Evolutionary conservation across 2,113 vertebrate genomes (phyloP), one percentile per base, ranked within the genome.

Genomic region (Cromileptes altivelis): DNA sequence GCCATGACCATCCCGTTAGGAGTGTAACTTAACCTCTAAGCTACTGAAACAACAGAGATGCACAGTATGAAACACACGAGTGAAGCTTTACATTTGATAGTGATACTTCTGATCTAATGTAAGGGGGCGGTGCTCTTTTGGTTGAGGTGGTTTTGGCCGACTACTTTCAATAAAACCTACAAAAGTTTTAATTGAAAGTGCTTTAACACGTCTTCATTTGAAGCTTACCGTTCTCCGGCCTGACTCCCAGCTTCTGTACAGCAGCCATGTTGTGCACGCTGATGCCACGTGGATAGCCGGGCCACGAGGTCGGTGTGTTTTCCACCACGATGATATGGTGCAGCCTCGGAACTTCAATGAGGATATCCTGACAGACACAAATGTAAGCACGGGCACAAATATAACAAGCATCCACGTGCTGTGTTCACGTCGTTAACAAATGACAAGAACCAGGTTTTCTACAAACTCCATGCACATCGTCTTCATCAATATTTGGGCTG

Each of bases 311-410:
- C 1, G 96, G 95, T 37, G 95, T 95, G 67, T 95, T 93, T 45
- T 99, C 97, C 68, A 98, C 97, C 0, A 97, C 96, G 12, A 99
- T 96, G 82, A 99, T 96, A 1, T 98, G 97, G 18, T 94, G 93
- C 77, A 99, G 92, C 6, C 94, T 94, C 0, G 97, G 97, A 40
- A 98, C 94, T 65, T 97, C 93, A 57, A 95, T 93, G 45, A 98
- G 94, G 33, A 99, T 98, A 11, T 90, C 95, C 98, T 99, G 79
- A 84, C 55, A 77, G 42, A 71, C 19, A 70, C 27, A 79, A 1
- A 78, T 0, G 2, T 14, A 68, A 30, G 1, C 25, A 27, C 9
- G 11, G 17, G 25, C 42, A 13, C 68, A 77, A 3, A 23, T 3
- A 70, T 57, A 52, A 64, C 12, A 63, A 47, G n/a, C 30, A 57